Base-by-base conservation (phyloP, 2,113 vertebrate genomes). In the Lampris incognitus region DNA sequence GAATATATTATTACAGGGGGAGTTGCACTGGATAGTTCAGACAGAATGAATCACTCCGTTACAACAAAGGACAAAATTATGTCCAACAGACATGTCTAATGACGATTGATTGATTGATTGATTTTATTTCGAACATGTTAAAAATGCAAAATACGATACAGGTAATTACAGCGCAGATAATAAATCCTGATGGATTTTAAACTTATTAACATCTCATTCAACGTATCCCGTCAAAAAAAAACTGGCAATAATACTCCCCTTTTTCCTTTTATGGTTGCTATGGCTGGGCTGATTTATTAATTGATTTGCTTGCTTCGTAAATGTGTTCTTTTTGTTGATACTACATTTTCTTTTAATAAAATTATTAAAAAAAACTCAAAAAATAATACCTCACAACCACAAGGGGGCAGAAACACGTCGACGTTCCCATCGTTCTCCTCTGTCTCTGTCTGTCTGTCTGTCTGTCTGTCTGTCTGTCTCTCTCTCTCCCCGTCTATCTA, bases 351-450 rank as follows among this genome's bases (percentile, higher is more conserved):
- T 24, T 24, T 24, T 24, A 24, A 24, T 1, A 24, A 56, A 3
- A 55, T 10, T 24, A 58, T 2, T 0, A 3, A 8, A 41, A 11
- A 1, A n/a, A 62, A 62, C 36, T 13, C 59, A 40, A 56, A 13
- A 66, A 51, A 41, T 8, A 24, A 46, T 36, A 36, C 48, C 40
- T 71, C 38, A 55, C 63, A 78, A 9, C 93, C 93, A 94, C 91
- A 86, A 92, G 92, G 86, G 92, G 93, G 92, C 92, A 89, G 84
- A 77, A 78, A 74, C 50, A 66, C 37, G 69, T 76, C 72, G 66
- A 41, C 9, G 3, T 64, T 78, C 37, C 2, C 5, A 8, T 40
- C 24, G 2, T 56, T 36, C 55, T n/a, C 48, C 36, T 24, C 46
- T 2, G 7, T 38, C 36, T 38, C 42, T 66, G 24, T n/a, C 69